Conservation (phyloP, 2,113 vertebrate species). For the Syngnathoides biaculeatus region DNA sequence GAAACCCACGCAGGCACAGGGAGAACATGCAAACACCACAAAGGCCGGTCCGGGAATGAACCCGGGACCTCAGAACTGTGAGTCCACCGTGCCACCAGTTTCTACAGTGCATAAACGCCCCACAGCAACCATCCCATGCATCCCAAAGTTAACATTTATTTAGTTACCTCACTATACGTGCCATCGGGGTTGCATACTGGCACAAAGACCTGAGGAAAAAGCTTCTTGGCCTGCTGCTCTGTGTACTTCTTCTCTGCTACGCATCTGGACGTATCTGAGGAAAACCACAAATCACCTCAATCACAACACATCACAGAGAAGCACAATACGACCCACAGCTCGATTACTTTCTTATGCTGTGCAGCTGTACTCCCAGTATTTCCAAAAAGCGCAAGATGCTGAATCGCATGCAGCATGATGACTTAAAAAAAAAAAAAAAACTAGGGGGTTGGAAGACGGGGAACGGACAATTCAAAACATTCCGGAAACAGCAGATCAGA, state of each 20-base stretch:
- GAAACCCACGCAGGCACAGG: no score
- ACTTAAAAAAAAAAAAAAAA: constrained; percentile 29
- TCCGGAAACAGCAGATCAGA: constrained; percentile 65
- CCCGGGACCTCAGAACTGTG: no score
- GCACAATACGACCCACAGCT: constrained; percentile 34
- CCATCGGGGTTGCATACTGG: constrained; percentile 93
- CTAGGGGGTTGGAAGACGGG: constrained; percentile 15
- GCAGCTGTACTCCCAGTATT: constrained; percentile 33
- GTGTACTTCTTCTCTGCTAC: constrained; percentile 97
- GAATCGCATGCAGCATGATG: constrained; percentile 45
- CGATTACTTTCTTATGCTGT: constrained; percentile 39
- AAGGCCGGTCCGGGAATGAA: no score
- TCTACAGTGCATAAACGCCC: neutral
- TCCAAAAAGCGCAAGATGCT: constrained; percentile 45
- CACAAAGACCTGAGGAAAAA: constrained; percentile 93
- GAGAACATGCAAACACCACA: no score
- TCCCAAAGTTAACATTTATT: constrained; percentile 4
- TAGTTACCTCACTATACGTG: constrained; percentile 90
- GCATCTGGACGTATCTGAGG: constrained; percentile 90
- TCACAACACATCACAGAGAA: constrained; percentile 33
- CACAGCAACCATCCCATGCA: neutral
- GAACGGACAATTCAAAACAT: constrained; percentile 62
- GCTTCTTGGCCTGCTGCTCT: constrained; percentile 93
- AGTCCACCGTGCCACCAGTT: no score
- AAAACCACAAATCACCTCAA: constrained; percentile 53